Conservation (phyloP, 1,140 invertebrate genomes). For the Manduca sexta region DNA sequence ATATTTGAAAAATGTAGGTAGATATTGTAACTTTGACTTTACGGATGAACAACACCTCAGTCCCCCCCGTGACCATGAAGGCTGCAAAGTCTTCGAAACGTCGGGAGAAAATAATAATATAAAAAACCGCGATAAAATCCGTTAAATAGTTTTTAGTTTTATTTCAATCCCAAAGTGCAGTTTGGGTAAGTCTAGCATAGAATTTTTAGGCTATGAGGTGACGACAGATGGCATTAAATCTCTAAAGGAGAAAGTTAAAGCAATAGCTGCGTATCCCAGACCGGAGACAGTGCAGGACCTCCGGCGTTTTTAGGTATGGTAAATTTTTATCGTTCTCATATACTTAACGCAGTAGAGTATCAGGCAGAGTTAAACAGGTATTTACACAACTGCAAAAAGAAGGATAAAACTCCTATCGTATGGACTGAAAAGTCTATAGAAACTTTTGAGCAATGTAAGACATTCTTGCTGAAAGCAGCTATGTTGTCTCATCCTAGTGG, state of each 20-base stretch:
- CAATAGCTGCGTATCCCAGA: slow-evolving; percentile 12
- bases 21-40: too few relatives aligned
- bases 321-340: slow-evolving; percentile 23
- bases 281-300: slow-evolving; percentile 28
- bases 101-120: too few relatives aligned
- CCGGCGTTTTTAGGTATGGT: slow-evolving; percentile 39
- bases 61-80: too few relatives aligned
- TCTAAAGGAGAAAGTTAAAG: background rate
- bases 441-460: slow-evolving; percentile 43
- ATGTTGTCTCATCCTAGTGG: background rate
- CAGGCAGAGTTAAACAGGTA: slow-evolving; percentile 31
- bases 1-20: too few relatives aligned
- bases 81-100: too few relatives aligned
- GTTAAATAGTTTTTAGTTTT: too few relatives aligned
- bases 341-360: slow-evolving; percentile 24
- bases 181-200: background rate
- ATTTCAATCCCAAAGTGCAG: background rate
- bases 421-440: slow-evolving; percentile 19
- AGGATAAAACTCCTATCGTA: slow-evolving; percentile 25
- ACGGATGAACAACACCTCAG: too few relatives aligned
- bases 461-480: background rate
- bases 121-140: too few relatives aligned
- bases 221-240: slow-evolving; percentile 1
- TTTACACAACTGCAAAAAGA: slow-evolving; percentile 32
- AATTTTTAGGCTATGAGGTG: slow-evolving; percentile 1